Evolutionary conservation across 2,113 vertebrate species (phyloP).

Genomic region (Nestor notabilis): DNA sequence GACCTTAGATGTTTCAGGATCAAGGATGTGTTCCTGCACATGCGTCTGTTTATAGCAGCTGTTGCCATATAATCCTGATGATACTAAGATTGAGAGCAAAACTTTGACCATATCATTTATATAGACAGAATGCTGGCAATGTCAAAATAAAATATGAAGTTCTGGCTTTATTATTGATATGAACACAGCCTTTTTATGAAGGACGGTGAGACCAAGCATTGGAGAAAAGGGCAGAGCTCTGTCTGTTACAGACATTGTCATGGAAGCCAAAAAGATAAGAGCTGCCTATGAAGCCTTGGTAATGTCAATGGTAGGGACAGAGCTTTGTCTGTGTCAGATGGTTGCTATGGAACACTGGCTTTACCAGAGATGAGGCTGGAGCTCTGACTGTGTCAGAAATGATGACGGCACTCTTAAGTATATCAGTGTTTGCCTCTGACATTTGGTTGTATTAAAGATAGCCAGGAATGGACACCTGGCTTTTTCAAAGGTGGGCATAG

Average conservation of each 20-base stretch:
- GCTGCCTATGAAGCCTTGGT: not conserved
- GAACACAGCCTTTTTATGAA: not conserved
- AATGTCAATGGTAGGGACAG: not conserved
- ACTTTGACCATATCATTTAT: not conserved
- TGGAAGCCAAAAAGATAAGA: not conserved
- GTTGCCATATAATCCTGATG: not conserved
- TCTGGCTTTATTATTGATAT: not conserved
- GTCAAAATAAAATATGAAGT: not conserved
- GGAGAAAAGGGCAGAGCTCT: not conserved
- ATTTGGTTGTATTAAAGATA: not conserved
- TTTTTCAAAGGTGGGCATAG: not conserved
- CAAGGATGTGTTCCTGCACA: not conserved
- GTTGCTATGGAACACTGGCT: not conserved
- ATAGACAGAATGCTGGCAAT: not conserved
- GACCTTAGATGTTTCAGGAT: not conserved
- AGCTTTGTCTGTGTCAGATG: not conserved
- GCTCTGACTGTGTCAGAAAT: not conserved
- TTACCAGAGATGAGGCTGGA: not conserved
- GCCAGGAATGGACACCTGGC: not conserved
- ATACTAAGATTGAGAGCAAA: not conserved
- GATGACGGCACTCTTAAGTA: not conserved
- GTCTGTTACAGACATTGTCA: not conserved
- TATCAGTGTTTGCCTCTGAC: not conserved
- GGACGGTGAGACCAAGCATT: rapidly evolving
- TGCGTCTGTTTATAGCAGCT: not conserved